These are phyloP conservation scores for Dallia pectoralis DNA, from an alignment of 2,797 vertebrate species.

Conservation along the genomic window DNA sequence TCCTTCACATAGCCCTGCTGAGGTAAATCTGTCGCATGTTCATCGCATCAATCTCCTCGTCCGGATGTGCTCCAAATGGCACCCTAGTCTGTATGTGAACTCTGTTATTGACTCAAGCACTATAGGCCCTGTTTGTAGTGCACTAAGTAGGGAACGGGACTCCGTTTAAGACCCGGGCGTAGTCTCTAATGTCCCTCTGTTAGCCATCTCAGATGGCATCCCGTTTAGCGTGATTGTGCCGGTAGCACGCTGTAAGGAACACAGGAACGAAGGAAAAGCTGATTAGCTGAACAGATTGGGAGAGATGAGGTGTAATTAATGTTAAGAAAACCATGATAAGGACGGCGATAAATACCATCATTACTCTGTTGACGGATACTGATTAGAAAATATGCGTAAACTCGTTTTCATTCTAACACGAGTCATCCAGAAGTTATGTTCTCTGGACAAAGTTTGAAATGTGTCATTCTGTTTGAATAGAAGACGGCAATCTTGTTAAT, in stretches of 20 bases:
- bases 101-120: background rate
- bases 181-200: background rate
- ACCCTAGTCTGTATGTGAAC: background rate
- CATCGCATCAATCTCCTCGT: background rate
- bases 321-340: background rate
- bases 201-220: slow-evolving; percentile 3
- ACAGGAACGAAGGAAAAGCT: background rate
- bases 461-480: no score
- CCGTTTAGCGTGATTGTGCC: slow-evolving; percentile 1
- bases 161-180: background rate
- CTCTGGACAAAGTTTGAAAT: no score
- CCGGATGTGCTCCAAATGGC: background rate
- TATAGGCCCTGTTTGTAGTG: background rate
- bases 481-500: no score
- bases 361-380: slow-evolving; percentile 1
- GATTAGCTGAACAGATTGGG: slow-evolving; percentile 3
- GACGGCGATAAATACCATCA: background rate
- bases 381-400: background rate
- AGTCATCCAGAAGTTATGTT: no score
- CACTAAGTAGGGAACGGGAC: background rate
- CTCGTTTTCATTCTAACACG: background rate
- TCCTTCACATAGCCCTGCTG: background rate
- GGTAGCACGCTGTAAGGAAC: background rate
- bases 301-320: background rate
- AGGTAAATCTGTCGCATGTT: background rate